phyloP scores from a whole-genome alignment of 2,888 invertebrate species.

The Oscheius sp. region DNA sequence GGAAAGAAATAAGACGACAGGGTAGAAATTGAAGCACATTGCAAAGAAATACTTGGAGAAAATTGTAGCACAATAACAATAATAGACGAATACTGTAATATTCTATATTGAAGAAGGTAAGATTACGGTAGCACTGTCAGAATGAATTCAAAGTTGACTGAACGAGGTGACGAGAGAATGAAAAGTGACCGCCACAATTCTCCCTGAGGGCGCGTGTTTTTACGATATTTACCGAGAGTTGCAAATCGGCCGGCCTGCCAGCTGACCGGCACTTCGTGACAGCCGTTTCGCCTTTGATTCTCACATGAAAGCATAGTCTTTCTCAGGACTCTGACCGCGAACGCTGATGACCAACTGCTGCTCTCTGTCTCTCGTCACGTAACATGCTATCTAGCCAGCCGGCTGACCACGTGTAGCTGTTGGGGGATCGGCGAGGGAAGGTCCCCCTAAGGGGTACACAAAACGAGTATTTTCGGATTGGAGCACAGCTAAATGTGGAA shows the following conservation, averaged over 20 bases:
- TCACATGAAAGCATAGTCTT: neutral
- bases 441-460: conserved; percentile 7
- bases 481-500: conserved; percentile 14
- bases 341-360: conserved; percentile 34
- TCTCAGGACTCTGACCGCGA: conserved; percentile 28
- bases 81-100: no score
- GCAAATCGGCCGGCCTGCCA: conserved; percentile 36
- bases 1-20: neutral
- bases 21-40: neutral
- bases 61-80: no score
- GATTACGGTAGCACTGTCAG: no score
- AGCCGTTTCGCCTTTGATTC: conserved; percentile 13
- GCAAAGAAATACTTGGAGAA: no score
- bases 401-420: conserved; percentile 29
- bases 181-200: neutral
- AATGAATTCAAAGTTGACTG: neutral
- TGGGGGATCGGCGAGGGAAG: neutral
- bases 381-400: neutral
- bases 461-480: conserved; percentile 29
- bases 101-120: no score
- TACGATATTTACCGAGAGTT: conserved; percentile 39
- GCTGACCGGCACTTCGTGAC: conserved; percentile 38
- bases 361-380: conserved; percentile 32
- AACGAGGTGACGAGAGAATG: neutral
- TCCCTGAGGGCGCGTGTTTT: conserved; percentile 35